Conservation (phyloP, 2,113 vertebrate species). For the Neopipo cinnamomea region DNA sequence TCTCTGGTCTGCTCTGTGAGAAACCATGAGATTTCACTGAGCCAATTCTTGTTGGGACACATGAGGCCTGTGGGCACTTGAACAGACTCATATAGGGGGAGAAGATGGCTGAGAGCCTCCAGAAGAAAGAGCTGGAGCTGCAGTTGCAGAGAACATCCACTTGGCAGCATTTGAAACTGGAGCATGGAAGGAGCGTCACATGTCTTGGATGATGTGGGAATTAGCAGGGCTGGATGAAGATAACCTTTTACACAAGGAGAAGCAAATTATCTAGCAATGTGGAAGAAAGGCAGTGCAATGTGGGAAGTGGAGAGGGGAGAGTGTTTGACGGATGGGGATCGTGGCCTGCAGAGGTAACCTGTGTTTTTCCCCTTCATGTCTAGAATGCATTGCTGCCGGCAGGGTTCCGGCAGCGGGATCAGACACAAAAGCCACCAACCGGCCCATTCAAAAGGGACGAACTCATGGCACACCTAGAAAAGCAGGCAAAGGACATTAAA, state of each 20-base stretch:
- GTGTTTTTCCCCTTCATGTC: background rate
- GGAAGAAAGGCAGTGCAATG: background rate
- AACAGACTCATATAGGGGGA: background rate
- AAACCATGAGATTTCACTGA: background rate
- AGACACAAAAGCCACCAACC: constrained; percentile 93
- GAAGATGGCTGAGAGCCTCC: background rate
- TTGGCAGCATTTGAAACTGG: background rate
- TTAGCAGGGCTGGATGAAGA: background rate
- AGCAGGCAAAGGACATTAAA: constrained; percentile 92
- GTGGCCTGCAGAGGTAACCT: background rate
- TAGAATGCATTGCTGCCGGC: constrained; percentile 93
- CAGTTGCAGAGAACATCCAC: background rate
- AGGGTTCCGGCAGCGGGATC: constrained; percentile 93
- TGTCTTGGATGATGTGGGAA: background rate
- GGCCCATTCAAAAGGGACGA: constrained; percentile 91
- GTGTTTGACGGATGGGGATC: background rate
- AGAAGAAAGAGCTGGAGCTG: background rate
- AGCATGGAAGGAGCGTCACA: rapidly evolving
- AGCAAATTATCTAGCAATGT: background rate
- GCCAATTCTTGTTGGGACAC: background rate
- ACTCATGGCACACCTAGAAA: constrained; percentile 94
- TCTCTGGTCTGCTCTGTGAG: background rate
- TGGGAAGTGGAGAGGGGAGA: background rate
- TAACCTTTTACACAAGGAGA: background rate
- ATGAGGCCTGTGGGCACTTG: rapidly evolving